Base-by-base conservation (phyloP, 2,888 invertebrate species). In the Sthenelais limicola region DNA sequence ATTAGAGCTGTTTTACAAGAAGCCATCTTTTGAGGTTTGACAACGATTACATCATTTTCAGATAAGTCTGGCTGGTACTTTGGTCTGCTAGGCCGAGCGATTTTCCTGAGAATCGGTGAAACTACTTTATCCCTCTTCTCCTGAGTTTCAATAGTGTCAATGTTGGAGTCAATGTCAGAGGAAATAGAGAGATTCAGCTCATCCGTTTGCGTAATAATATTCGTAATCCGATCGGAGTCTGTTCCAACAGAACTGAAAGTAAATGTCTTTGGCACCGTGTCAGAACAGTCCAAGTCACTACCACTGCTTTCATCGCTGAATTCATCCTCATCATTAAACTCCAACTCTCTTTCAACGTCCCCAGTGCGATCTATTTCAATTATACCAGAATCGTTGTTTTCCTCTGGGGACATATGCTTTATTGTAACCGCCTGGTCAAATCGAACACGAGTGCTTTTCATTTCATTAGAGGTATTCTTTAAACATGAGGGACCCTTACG, bases 381-480 rank as follows among this genome's bases (percentile, higher is more conserved):
- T 15, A 52, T 32, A 3, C 32, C 38, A 33, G 35, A 15, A 15
- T 24, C n/a, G 1, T 28, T 52, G 9, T 51, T 7, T 4, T 47
- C 38, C 9, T 52, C 54, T n/a, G 69, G 69, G 3, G 69, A 69
- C 21, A 69, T 30, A 9, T 52, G 69, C 54, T 69, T 69, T 24
- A 69, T 52, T 9, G 47, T 49, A 18, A 69, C 69, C n/a, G 49
- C 4, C 52, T 35, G 47, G 21, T 69, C 69, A 52, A 69, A 69
- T 24, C 52, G 32, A 33, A 69, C 69, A 21, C 15, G 35, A 18
- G 18, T 32, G 18, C 32, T 21, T 28, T 56, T 56, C 18, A 1
- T 56, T 28, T 56, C 28, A 4, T 5, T 28, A 2, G 52, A 30
- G 2, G 52, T 52, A 3, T 21, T 24, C 24, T 26, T 2, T 15